Evolutionary conservation across 2,113 vertebrate genomes (phyloP), one percentile per base, ranked within the genome.

Genomic region (Microcebus ravelobensis): DNA sequence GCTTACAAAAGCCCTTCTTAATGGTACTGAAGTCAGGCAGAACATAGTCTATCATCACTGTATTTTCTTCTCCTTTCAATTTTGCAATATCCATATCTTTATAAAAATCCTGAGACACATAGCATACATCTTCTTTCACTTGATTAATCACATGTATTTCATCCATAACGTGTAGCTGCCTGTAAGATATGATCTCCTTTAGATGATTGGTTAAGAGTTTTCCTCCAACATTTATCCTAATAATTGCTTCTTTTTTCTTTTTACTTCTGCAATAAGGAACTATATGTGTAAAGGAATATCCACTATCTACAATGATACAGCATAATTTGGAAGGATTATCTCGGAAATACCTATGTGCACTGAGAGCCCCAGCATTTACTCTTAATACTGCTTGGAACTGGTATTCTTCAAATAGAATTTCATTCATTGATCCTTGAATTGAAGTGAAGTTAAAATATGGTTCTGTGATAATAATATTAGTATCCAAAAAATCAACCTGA

Each of bases 401-500:
- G 96, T 99, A 99, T 97, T 99, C 99, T 98, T 99, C 99, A 98
- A 99, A 99, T 12, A 99, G 98, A 92, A 99, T 99, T 99, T 99
- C 99, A 97, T 99, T 99, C 99, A 99, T 99, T 31, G 99, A 99
- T 95, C 99, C 99, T 98, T 99, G 99, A 92, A 99, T 99, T 97
- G 99, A 99, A 96, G 96, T 99, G 98, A 99, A 99, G 99, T 99
- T 99, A 98, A 99, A 99, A 98, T 99, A 99, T 0, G 99, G 99
- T 98, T 99, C 99, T 0, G 99, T 99, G 97, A 99, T 99, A 97
- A 99, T 98, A 97, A 99, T 97, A 97, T 99, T 99, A 91, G 99
- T 99, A 97, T 99, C 99, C 77, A 99, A 98, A 98, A 99, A 99
- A 87, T 99, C 99, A 98, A 99, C 99, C 99, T 99, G 99, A 97